Conservation (phyloP, 2,113 vertebrate genomes). For the Mobula hypostoma region DNA sequence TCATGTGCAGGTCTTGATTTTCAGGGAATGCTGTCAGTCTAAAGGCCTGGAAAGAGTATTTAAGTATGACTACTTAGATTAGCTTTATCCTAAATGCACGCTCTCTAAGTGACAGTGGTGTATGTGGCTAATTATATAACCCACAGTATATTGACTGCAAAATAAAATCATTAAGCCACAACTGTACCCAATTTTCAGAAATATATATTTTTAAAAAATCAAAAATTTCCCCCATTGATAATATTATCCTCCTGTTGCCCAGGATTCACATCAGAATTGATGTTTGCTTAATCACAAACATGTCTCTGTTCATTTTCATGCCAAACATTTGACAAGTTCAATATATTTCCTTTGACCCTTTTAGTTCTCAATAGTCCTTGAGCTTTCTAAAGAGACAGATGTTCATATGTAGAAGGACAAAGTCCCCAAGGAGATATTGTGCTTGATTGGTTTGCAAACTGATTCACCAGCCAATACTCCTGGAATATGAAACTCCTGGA, state of each 20-base stretch:
- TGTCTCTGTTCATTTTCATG: background rate
- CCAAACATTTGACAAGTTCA: slow-evolving; percentile 27
- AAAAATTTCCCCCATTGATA: background rate
- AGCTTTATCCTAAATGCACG: background rate
- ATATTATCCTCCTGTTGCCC: background rate
- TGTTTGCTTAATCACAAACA: background rate
- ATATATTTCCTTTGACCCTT: background rate
- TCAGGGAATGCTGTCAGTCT: background rate
- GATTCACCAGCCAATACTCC: background rate
- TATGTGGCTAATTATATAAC: background rate
- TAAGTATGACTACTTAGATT: background rate
- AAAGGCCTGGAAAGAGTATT: background rate
- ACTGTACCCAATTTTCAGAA: background rate
- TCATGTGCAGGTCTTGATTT: background rate
- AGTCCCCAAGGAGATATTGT: background rate
- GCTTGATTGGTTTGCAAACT: background rate
- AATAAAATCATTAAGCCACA: background rate
- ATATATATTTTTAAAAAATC: background rate
- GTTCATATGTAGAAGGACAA: background rate
- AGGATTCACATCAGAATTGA: background rate
- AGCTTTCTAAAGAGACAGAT: background rate
- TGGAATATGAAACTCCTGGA: no score
- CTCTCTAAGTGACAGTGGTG: background rate
- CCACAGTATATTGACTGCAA: background rate
- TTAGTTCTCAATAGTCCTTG: background rate